A percentile compares a stretch with the other conserved stretches of the same genome.
Evolutionary conservation across 2,113 vertebrate species (phyloP).

Genomic region (Boleophthalmus pectinirostris): DNA sequence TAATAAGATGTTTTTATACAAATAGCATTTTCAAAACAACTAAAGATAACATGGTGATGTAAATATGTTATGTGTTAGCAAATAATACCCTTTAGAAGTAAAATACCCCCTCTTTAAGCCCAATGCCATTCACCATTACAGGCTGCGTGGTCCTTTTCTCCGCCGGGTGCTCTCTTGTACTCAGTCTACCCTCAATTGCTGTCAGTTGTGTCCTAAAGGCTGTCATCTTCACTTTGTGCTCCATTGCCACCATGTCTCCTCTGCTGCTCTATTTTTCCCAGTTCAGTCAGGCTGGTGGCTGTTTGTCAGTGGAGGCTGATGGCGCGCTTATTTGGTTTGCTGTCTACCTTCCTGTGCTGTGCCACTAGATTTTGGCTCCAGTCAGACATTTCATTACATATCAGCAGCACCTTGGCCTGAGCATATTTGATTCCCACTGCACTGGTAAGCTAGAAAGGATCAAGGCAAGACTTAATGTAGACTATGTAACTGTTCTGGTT

Average conservation of each 20-base stretch:
- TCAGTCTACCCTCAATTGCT: constrained; percentile 70
- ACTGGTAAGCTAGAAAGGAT: constrained; percentile 17
- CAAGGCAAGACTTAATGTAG: not conserved
- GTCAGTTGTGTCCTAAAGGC: constrained; percentile 69
- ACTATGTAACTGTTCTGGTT: too few relatives aligned
- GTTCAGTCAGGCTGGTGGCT: constrained; percentile 72
- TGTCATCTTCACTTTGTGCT: constrained; percentile 74
- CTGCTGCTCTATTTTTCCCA: constrained; percentile 62
- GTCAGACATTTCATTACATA: constrained; percentile 64
- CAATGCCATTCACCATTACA: constrained; percentile 65
- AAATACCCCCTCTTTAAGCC: constrained; percentile 13
- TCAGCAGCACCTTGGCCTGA: constrained; percentile 44
- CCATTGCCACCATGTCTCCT: constrained; percentile 60
- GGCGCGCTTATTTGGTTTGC: constrained; percentile 67
- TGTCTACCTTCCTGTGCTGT: constrained; percentile 60
- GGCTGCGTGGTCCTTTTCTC: constrained; percentile 52
- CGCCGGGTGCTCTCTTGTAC: constrained; percentile 60
- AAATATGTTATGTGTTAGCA: too few relatives aligned
- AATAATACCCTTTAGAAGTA: too few relatives aligned
- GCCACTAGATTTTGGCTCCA: constrained; percentile 58
- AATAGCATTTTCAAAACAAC: too few relatives aligned
- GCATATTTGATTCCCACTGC: constrained; percentile 15
- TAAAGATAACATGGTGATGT: too few relatives aligned
- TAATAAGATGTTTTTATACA: too few relatives aligned
- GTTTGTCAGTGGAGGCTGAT: constrained; percentile 69